These are phyloP conservation scores for Delphinapterus leucas DNA, from an alignment of 2,113 vertebrate genomes.

Conservation along the genomic window DNA sequence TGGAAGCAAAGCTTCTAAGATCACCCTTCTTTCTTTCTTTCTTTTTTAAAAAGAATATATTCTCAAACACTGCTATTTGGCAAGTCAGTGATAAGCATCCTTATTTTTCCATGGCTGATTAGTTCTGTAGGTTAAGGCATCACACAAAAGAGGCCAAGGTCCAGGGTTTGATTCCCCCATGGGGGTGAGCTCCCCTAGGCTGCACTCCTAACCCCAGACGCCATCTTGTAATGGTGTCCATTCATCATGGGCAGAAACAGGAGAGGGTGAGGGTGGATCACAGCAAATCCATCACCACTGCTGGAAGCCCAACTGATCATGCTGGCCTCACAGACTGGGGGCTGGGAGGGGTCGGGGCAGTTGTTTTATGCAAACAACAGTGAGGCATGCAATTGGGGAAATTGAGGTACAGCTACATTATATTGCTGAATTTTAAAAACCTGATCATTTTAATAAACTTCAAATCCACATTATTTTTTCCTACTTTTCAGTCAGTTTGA, in stretches of 20 bases:
- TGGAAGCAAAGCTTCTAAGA: conserved; percentile 24
- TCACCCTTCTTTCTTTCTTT: not conserved
- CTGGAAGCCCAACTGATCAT: conserved; percentile 53
- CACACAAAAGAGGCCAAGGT: conserved; percentile 62
- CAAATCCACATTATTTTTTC: not conserved
- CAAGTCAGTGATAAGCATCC: conserved; percentile 57
- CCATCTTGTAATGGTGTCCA: conserved; percentile 74
- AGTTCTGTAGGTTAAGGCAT: conserved; percentile 70
- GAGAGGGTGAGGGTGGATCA: conserved; percentile 55
- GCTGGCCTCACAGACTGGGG: not conserved
- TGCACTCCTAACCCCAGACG: conserved; percentile 46
- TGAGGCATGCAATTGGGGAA: not conserved
- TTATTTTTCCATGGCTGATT: conserved; percentile 60
- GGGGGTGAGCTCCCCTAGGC: not conserved
- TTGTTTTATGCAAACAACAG: conserved; percentile 19
- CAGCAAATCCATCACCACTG: conserved; percentile 69
- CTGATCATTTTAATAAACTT: not conserved
- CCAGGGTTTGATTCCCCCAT: conserved; percentile 26
- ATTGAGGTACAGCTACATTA: not conserved
- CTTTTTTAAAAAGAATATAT: not conserved
- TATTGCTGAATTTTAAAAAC: not conserved
- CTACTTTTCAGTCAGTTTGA: not conserved
- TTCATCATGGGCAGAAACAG: conserved; percentile 67
- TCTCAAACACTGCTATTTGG: conserved; percentile 40
- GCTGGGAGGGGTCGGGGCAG: not conserved